A percentile compares a stretch with the other conserved stretches of the same genome.
Conservation (phyloP, 2,888 invertebrate genomes). For the Sialis lutaria region DNA sequence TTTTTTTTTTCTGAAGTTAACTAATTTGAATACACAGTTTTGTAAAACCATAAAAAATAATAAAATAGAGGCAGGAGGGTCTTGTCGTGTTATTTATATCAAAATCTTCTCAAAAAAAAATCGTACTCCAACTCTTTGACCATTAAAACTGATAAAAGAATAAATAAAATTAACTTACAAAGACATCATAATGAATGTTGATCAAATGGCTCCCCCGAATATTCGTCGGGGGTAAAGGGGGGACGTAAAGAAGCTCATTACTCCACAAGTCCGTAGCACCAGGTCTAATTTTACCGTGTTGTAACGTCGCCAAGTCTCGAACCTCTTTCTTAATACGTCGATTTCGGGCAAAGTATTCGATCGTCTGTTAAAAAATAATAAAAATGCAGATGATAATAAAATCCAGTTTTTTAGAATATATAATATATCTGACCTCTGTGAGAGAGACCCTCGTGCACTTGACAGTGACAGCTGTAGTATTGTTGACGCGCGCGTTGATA, state of each 20-base stretch:
- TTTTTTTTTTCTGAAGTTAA: not conserved
- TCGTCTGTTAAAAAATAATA: constrained; percentile 38
- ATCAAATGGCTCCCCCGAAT: constrained; percentile 87
- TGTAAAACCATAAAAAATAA: not conserved
- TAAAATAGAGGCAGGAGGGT: not conserved
- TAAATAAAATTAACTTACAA: constrained; percentile 40
- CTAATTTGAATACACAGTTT: not conserved
- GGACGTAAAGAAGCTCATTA: constrained; percentile 77
- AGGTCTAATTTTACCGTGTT: constrained; percentile 64
- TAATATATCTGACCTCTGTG: constrained; percentile 37
- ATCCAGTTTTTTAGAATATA: not conserved
- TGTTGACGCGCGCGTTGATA: constrained; percentile 68
- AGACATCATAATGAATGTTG: constrained; percentile 82
- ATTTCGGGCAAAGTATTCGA: constrained; percentile 73
- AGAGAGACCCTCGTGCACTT: constrained; percentile 62
- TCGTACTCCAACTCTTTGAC: not conserved
- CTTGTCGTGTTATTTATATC: not conserved
- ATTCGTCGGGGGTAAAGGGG: constrained; percentile 87
- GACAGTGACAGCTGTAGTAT: constrained; percentile 71
- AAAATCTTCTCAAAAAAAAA: not conserved
- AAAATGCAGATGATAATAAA: not conserved
- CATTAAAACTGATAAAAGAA: not conserved
- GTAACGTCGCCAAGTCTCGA: constrained; percentile 62
- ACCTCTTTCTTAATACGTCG: constrained; percentile 77
- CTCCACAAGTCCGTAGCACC: constrained; percentile 73